Evolutionary conservation across 2,888 invertebrate species (phyloP).

Genomic region (Nemapogon koenigi): DNA sequence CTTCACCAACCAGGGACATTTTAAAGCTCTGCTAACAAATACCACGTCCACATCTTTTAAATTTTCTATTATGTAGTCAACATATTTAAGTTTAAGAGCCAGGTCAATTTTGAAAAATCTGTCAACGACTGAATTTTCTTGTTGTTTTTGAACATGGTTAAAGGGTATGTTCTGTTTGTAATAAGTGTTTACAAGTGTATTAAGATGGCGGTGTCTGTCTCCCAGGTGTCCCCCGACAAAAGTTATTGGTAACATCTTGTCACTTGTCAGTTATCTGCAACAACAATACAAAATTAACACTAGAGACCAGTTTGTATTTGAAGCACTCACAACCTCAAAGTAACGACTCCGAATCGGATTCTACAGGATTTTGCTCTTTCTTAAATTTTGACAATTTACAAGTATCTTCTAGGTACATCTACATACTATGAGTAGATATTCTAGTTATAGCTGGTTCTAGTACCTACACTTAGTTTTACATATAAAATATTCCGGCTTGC

Average conservation of each 20-base stretch:
- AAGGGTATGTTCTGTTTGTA: slow-evolving; percentile 16
- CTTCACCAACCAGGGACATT: slow-evolving; percentile 31
- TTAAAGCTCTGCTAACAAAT: slow-evolving; percentile 37
- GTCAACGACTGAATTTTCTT: slow-evolving; percentile 29
- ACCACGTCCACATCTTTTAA: slow-evolving; percentile 38
- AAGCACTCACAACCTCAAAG: too few relatives aligned
- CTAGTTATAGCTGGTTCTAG: too few relatives aligned
- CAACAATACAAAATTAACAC: too few relatives aligned
- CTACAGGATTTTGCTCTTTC: too few relatives aligned
- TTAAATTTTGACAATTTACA: too few relatives aligned
- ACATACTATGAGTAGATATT: too few relatives aligned
- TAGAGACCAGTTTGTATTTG: too few relatives aligned
- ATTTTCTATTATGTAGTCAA: slow-evolving; percentile 30
- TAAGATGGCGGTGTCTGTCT: slow-evolving; percentile 28
- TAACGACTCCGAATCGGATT: too few relatives aligned
- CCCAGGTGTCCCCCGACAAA: slow-evolving; percentile 30
- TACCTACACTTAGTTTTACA: too few relatives aligned
- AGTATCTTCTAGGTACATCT: too few relatives aligned
- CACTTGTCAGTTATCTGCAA: too few relatives aligned
- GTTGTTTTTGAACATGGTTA: slow-evolving; percentile 16
- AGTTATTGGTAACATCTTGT: slow-evolving; percentile 21
- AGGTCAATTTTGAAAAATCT: slow-evolving; percentile 39
- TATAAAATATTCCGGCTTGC: too few relatives aligned
- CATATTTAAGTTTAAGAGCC: slow-evolving; percentile 28
- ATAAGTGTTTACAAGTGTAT: slow-evolving; percentile 24